These are phyloP conservation scores for Antedon bifida DNA, from an alignment of 35 echinoderm and acorn worm genomes.

Conservation along the genomic window DNA sequence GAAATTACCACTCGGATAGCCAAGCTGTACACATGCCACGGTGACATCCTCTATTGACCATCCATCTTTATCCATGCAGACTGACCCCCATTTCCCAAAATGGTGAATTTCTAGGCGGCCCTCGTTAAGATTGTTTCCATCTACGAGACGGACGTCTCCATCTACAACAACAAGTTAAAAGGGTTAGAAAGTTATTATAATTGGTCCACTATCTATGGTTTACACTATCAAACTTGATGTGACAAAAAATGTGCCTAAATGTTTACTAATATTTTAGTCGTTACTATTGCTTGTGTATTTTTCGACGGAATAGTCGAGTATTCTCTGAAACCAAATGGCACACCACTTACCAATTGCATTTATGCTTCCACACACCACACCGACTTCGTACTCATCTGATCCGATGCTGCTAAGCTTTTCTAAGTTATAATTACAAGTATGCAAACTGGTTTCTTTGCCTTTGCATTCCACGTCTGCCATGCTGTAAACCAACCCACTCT, in stretches of 20 bases:
- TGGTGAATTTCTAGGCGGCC: constrained; percentile 21
- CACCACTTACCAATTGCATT: neutral
- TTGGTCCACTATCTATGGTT: too few relatives aligned
- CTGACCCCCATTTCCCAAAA: constrained; percentile 16
- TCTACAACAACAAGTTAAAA: constrained; percentile 12
- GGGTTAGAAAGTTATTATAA: too few relatives aligned
- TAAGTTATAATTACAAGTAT: neutral
- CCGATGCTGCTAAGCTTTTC: neutral
- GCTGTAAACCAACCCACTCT: neutral
- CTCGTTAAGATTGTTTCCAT: neutral
- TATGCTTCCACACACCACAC: neutral
- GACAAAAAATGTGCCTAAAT: too few relatives aligned
- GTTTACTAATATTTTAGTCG: too few relatives aligned
- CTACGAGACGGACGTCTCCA: constrained; percentile 26
- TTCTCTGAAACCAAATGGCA: neutral
- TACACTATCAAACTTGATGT: too few relatives aligned
- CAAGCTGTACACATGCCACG: constrained; percentile 25
- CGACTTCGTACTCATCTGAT: neutral
- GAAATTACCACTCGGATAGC: neutral
- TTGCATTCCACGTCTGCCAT: neutral
- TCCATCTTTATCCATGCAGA: constrained; percentile 22
- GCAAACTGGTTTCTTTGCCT: neutral
- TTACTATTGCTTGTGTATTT: too few relatives aligned
- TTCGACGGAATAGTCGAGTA: too few relatives aligned
- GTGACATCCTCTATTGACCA: neutral